A percentile compares a stretch with the other conserved stretches of the same genome.
Conservation (phyloP, 2,113 vertebrate species). For the Chionodraco myersi region DNA sequence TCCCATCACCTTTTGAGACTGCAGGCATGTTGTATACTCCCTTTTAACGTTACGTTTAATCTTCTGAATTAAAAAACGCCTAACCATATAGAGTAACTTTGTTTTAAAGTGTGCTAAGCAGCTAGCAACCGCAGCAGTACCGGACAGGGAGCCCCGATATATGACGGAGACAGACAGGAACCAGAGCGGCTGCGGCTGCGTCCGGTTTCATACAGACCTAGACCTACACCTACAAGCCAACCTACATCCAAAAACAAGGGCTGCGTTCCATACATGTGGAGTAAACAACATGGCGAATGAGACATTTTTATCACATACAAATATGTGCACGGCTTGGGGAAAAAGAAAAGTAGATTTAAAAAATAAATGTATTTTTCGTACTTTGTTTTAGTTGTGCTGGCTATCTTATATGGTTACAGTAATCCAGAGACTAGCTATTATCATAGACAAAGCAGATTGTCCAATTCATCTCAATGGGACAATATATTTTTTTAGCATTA, state of each 20-base stretch:
- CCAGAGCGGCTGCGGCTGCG: slow-evolving; percentile 46
- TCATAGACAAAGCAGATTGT: too few species aligned
- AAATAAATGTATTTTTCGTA: too few species aligned
- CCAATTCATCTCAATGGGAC: neutral
- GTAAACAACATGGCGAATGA: neutral
- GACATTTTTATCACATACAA: too few species aligned
- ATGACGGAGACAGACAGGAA: slow-evolving; percentile 44
- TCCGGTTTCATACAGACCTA: neutral
- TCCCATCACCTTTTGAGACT: slow-evolving; percentile 95
- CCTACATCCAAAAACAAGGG: neutral
- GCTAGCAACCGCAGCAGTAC: neutral
- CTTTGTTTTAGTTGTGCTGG: too few species aligned
- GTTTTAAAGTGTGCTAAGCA: slow-evolving; percentile 20
- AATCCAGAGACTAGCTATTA: neutral
- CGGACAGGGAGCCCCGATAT: slow-evolving; percentile 12
- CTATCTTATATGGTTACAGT: neutral
- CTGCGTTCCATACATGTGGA: neutral
- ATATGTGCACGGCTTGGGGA: too few species aligned
- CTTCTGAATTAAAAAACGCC: neutral
- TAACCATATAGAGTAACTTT: slow-evolving; percentile 21
- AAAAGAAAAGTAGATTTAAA: too few species aligned
- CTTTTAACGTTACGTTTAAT: neutral
- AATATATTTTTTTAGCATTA: neutral
- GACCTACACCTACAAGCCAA: too few species aligned
- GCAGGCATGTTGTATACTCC: slow-evolving; percentile 87